These are phyloP conservation scores for Athene noctua DNA, from an alignment of 2,113 vertebrate species.

Conservation along the genomic window DNA sequence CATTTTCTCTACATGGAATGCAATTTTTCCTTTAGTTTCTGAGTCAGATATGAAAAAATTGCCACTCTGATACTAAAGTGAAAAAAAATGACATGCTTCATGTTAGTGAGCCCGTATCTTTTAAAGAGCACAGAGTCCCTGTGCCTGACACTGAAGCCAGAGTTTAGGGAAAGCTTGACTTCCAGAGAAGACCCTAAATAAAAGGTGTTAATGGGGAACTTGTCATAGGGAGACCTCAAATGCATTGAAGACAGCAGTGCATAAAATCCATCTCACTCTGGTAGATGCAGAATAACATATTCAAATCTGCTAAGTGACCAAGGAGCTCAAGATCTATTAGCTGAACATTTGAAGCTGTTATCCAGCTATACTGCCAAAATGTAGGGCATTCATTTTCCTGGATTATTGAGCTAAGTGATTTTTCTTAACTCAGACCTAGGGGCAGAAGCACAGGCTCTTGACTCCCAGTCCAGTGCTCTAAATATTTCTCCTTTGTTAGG, in stretches of 20 bases:
- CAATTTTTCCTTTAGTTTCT: not conserved
- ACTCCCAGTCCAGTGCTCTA: not conserved
- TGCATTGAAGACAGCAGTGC: not conserved
- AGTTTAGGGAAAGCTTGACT: not conserved
- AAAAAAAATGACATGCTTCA: not conserved
- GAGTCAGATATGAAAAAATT: not conserved
- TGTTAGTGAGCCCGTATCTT: not conserved
- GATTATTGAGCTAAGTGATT: constrained; percentile 49
- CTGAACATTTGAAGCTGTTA: not conserved
- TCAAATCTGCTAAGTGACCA: not conserved
- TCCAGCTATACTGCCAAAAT: constrained; percentile 26
- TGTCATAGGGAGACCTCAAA: not conserved
- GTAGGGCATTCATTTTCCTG: constrained; percentile 53
- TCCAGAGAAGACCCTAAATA: not conserved
- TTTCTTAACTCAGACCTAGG: constrained; percentile 32
- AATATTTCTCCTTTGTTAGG: constrained; percentile 4
- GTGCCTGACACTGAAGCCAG: not conserved
- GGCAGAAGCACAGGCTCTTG: constrained; percentile 19
- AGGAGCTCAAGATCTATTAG: not conserved
- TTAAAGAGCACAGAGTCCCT: not conserved
- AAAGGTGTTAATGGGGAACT: not conserved
- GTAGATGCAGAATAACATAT: not conserved
- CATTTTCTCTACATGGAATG: not conserved
- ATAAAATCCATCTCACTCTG: not conserved
- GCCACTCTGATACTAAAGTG: not conserved